Conservation (phyloP, 2,797 vertebrate species). For the Pagetopsis macropterus region DNA sequence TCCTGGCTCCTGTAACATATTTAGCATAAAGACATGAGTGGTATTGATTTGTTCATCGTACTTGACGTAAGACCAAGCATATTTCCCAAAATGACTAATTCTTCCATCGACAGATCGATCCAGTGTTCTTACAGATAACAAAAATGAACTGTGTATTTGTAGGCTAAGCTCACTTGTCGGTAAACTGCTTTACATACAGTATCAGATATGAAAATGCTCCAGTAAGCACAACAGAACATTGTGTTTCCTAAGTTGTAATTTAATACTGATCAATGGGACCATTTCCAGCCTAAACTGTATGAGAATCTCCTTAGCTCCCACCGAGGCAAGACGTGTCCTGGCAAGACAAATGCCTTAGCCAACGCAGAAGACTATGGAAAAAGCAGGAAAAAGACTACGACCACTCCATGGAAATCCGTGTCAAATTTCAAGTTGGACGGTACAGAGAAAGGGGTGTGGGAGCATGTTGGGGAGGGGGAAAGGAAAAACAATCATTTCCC, state of each 20-base stretch:
- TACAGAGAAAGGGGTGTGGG: constrained; percentile 27
- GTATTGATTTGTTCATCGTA: too few species aligned
- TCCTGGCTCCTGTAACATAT: not conserved
- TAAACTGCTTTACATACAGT: not conserved
- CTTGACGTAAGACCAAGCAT: too few species aligned
- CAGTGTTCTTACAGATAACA: not conserved
- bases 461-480: constrained; percentile 18
- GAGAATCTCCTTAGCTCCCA: constrained; percentile 37
- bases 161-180: not conserved
- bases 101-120: not conserved
- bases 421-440: constrained; percentile 61
- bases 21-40: not conserved
- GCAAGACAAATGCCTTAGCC: constrained; percentile 61
- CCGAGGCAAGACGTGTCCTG: constrained; percentile 58
- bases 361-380: constrained; percentile 35
- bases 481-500: constrained; percentile 43
- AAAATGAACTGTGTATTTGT: not conserved
- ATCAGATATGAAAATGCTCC: not conserved
- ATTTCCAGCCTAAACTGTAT: constrained; percentile 17
- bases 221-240: constrained; percentile 8
- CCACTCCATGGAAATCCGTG: constrained; percentile 56
- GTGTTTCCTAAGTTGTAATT: constrained; percentile 1
- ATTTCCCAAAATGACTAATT: not conserved
- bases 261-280: constrained; percentile 26
- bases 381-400: constrained; percentile 27